Percentiles rank a stretch among this genome's conserved stretches.
Evolutionary conservation across 2,888 invertebrate genomes (phyloP).

Genomic region (Spilarctia lutea): DNA sequence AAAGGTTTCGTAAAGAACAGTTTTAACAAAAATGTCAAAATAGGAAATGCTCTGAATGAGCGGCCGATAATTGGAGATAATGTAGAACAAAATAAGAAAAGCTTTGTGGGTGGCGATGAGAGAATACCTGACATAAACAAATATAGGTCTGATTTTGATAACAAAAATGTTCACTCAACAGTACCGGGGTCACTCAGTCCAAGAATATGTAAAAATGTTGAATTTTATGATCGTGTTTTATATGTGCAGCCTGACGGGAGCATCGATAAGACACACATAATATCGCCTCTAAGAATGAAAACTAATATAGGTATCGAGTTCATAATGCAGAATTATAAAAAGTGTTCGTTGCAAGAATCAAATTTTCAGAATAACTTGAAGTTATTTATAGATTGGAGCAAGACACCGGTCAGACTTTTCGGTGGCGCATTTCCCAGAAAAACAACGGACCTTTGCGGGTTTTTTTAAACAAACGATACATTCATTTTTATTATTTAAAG

Average conservation of each 20-base stretch:
- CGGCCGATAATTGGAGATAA: slow-evolving; percentile 64
- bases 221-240: slow-evolving; percentile 65
- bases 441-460: slow-evolving; percentile 87
- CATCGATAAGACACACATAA: slow-evolving; percentile 69
- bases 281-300: slow-evolving; percentile 69
- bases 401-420: slow-evolving; percentile 88
- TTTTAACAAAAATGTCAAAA: slow-evolving; percentile 74
- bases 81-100: slow-evolving; percentile 66
- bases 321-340: slow-evolving; percentile 74
- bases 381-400: slow-evolving; percentile 88
- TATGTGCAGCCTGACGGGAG: slow-evolving; percentile 76
- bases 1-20: slow-evolving; percentile 33
- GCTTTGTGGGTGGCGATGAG: slow-evolving; percentile 74
- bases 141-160: slow-evolving; percentile 70
- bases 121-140: slow-evolving; percentile 74
- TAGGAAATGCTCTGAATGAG: slow-evolving; percentile 79
- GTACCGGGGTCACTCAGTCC: slow-evolving; percentile 67
- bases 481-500: background rate
- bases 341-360: slow-evolving; percentile 72
- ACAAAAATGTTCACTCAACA: slow-evolving; percentile 41
- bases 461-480: slow-evolving; percentile 67
- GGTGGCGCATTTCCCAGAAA: slow-evolving; percentile 88
- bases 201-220: slow-evolving; percentile 73
- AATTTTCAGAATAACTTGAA: slow-evolving; percentile 60
- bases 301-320: slow-evolving; percentile 75